These are phyloP conservation scores for Autographa pulchrina DNA, from an alignment of 2,888 invertebrate genomes.

Conservation along the genomic window DNA sequence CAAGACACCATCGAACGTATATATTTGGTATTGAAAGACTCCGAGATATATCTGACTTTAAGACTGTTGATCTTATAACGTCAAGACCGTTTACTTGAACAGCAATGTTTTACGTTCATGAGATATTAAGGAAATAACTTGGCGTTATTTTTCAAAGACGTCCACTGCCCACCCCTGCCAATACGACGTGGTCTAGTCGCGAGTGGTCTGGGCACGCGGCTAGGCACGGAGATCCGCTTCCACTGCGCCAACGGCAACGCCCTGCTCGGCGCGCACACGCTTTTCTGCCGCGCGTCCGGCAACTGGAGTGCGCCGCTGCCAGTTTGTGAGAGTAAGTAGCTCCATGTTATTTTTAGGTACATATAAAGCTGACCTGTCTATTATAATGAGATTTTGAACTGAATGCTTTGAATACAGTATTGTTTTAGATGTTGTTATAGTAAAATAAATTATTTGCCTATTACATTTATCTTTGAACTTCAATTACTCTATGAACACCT, in stretches of 20 bases:
- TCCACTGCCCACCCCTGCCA: conserved; percentile 94
- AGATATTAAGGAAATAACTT: neutral
- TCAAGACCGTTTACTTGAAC: too few species aligned
- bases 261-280: conserved; percentile 93
- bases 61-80: too few species aligned
- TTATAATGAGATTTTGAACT: neutral
- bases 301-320: conserved; percentile 96
- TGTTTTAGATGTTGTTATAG: too few species aligned
- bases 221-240: conserved; percentile 93
- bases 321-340: conserved; percentile 93
- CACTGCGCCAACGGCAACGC: conserved; percentile 95
- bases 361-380: neutral
- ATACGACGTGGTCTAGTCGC: conserved; percentile 93
- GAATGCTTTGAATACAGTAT: neutral
- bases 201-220: conserved; percentile 92
- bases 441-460: too few species aligned
- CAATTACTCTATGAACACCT: too few species aligned
- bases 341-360: neutral
- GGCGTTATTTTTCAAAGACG: conserved; percentile 78
- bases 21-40: too few species aligned
- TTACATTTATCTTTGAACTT: too few species aligned
- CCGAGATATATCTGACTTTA: too few species aligned
- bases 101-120: too few species aligned
- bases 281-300: conserved; percentile 94
- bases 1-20: too few species aligned